phyloP scores from a whole-genome alignment of 2,888 invertebrate species.

The Netelia melanura region DNA sequence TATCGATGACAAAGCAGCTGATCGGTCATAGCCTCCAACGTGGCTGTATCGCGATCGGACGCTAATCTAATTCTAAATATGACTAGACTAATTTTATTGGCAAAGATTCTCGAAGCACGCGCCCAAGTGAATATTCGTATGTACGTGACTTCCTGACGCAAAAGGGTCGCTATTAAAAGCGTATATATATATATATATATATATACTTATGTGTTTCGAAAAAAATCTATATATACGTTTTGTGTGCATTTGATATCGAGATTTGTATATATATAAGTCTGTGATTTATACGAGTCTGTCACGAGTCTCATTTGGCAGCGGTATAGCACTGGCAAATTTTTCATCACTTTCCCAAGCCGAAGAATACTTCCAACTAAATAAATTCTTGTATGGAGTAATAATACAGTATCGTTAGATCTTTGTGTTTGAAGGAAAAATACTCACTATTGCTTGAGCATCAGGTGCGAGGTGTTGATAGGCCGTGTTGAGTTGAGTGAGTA shows the following conservation, averaged over 20 bases:
- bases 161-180: slow-evolving; percentile 10
- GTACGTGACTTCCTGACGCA: slow-evolving; percentile 55
- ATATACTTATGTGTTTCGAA: background rate
- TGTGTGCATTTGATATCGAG: background rate
- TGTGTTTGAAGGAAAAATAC: slow-evolving; percentile 60
- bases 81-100: slow-evolving; percentile 44
- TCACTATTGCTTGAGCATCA: slow-evolving; percentile 83
- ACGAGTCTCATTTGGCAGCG: background rate
- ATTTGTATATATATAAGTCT: background rate
- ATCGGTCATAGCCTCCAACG: slow-evolving; percentile 43
- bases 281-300: background rate
- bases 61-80: slow-evolving; percentile 55
- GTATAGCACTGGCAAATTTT: background rate
- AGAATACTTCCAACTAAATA: no score
- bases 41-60: slow-evolving; percentile 30
- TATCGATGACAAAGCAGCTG: slow-evolving; percentile 11
- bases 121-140: slow-evolving; percentile 5
- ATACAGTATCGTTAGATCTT: no score
- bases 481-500: slow-evolving; percentile 83
- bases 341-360: no score
- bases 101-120: slow-evolving; percentile 38
- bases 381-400: no score
- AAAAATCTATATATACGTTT: background rate
- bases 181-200: background rate
- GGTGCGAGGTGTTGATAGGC: slow-evolving; percentile 84